Base-by-base conservation (phyloP, 1,140 invertebrate species). In the Drosophila prosaltans region DNA sequence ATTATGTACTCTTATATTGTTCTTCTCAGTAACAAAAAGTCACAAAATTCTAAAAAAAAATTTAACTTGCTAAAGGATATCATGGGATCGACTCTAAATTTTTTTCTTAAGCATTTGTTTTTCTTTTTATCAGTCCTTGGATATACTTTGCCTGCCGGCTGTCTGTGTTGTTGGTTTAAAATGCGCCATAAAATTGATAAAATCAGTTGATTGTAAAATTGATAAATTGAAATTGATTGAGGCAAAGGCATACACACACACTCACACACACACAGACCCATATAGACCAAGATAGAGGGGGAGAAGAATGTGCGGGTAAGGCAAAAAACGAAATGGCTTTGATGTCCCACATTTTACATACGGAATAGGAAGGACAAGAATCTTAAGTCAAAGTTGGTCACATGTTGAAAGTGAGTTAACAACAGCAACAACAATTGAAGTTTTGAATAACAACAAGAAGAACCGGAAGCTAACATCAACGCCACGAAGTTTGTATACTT, bases 191-290 rank as follows among this genome's bases (percentile, higher is more conserved):
- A 89, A 89, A 89, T 89, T 89, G 84, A 89, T 89, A 88, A 89
- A 89, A 89, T 89, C 84, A 89, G 84, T 89, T 89, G 84, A 89
- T 89, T 89, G 84, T 89, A 89, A 84, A 89, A 89, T 89, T 89
- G 84, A 89, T 89, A 89, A 89, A 89, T 89, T 89, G 84, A 89
- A 89, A 89, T 89, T 89, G 84, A 89, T 90, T 89, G 85, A 89
- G 85, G 83, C 80, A 82, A 73, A 54, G 65, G 51, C 26, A 66
- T 24, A 69, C 60, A 63, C 48, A 54, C 36, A 72, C 8, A 65
- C n/a, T n/a, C 24, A 66, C 24, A 51, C 7, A 71, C 54, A 51
- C 7, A 66, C 24, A 51, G 6, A 71, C 54, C 9, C 21, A 51
- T 1, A 24, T 7, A 24, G 21, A 62, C 21, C n/a, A 8, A 24